A percentile compares a stretch with the other conserved stretches of the same genome.
phyloP scores from a whole-genome alignment of 1,140 invertebrate genomes.

The Cotesia chilonis region DNA sequence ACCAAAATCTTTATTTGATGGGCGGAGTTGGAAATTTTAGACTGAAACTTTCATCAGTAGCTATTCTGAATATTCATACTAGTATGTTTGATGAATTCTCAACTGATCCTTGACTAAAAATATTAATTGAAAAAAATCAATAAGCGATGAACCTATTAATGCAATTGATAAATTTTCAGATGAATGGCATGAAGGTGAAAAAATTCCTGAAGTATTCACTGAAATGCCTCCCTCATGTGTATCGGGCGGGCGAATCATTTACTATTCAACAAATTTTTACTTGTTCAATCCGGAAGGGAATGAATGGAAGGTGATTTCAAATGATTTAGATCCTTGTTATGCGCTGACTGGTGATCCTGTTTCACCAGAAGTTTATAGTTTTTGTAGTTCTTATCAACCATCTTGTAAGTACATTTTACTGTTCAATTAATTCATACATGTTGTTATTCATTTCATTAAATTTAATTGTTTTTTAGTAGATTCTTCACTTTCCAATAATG shows the following conservation, averaged over 20 bases:
- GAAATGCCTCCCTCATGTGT: conserved; percentile 43
- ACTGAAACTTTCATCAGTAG: conserved; percentile 39
- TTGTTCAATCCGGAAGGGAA: conserved; percentile 38
- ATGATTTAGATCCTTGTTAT: too few relatives aligned
- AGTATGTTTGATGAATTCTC: conserved; percentile 31
- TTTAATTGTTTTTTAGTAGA: too few relatives aligned
- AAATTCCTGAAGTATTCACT: conserved; percentile 40
- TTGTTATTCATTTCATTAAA: too few relatives aligned
- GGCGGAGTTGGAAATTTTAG: conserved; percentile 50
- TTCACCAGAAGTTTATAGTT: too few relatives aligned
- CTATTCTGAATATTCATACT: conserved; percentile 46
- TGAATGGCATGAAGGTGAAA: conserved; percentile 32
- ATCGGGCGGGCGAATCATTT: conserved; percentile 39
- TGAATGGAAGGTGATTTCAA: conserved; percentile 30
- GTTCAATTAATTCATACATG: too few relatives aligned
- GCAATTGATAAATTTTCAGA: conserved; percentile 33
- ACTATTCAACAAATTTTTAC: conserved; percentile 38
- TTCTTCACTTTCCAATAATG: too few relatives aligned
- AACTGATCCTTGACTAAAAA: background rate
- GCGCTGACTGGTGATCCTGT: too few relatives aligned
- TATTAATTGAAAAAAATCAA: background rate
- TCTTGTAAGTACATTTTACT: too few relatives aligned
- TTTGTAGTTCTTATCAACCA: too few relatives aligned
- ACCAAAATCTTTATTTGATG: conserved; percentile 44
- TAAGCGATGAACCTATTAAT: background rate